Evolutionary conservation across 2,797 vertebrate genomes (phyloP).

Genomic region (Oreortyx pictus): DNA sequence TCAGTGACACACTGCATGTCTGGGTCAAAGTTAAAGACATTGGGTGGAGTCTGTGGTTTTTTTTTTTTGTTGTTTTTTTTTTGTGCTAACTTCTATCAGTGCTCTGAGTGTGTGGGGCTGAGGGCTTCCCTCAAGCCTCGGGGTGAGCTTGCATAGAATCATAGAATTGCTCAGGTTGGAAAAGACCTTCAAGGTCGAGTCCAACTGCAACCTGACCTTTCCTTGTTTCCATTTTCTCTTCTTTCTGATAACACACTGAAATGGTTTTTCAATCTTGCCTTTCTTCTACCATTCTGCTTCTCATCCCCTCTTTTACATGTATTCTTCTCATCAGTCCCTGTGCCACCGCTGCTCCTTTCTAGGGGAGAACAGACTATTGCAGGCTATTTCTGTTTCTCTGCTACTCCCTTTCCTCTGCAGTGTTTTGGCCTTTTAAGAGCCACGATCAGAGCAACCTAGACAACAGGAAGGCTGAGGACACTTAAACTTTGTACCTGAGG

Average conservation of each 20-base stretch:
- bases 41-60: not conserved
- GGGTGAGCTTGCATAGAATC: not conserved
- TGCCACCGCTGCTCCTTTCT: not conserved
- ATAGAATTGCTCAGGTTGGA: too few relatives aligned
- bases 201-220: not conserved
- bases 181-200: too few relatives aligned
- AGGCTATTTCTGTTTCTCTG: not conserved
- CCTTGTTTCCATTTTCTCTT: not conserved
- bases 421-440: not conserved
- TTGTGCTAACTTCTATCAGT: not conserved
- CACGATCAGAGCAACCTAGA: not conserved
- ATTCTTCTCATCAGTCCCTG: fast-evolving
- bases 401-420: not conserved
- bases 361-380: not conserved
- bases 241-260: not conserved
- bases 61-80: too few relatives aligned
- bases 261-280: not conserved
- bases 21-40: not conserved
- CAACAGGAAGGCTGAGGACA: fast-evolving
- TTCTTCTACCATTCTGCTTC: not conserved
- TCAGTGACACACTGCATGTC: not conserved
- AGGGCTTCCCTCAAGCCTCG: not conserved
- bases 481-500: not conserved
- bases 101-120: not conserved
- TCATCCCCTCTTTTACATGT: not conserved